Conservation (phyloP, 37 sponge, comb jelly and placozoan genomes). For the Dysidea cf. avara region DNA sequence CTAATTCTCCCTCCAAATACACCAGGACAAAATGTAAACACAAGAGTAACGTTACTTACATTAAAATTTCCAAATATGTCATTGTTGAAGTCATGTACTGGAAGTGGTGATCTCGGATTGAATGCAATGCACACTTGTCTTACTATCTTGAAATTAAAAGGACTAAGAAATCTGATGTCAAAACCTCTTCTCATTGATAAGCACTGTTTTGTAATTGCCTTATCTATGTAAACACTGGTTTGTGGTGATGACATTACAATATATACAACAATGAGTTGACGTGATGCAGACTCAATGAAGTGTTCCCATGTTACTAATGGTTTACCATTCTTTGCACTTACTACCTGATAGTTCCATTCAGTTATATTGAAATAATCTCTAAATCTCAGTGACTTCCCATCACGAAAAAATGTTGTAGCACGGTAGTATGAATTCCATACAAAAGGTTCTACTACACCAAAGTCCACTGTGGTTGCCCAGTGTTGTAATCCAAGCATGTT, state of each 20-base stretch:
- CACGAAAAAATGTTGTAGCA: too few relatives aligned
- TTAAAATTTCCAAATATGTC: slow-evolving; percentile 8
- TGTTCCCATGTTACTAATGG: slow-evolving; percentile 5
- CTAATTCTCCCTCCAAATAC: too few relatives aligned
- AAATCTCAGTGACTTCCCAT: slow-evolving; percentile 4
- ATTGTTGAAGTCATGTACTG: slow-evolving; percentile 11
- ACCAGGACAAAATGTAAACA: too few relatives aligned
- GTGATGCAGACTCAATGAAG: slow-evolving; percentile 19
- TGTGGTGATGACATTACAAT: too few relatives aligned
- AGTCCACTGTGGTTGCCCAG: slow-evolving; percentile 31
- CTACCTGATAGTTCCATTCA: slow-evolving; percentile 10
- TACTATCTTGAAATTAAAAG: slow-evolving; percentile 11
- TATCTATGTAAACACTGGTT: too few relatives aligned
- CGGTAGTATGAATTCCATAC: neutral
- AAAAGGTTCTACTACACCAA: slow-evolving; percentile 41
- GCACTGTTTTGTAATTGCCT: neutral
- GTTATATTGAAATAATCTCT: slow-evolving; percentile 41
- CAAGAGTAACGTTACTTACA: slow-evolving; percentile 1
- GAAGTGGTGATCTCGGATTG: slow-evolving; percentile 4
- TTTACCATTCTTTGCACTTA: neutral
- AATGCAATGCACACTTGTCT: slow-evolving; percentile 37
- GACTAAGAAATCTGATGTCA: neutral
- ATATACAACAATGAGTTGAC: slow-evolving; percentile 17
- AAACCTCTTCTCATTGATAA: slow-evolving; percentile 18
- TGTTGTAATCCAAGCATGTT: slow-evolving; percentile 44